Conservation (phyloP, 2,888 invertebrate genomes). For the Ophion costatus region DNA sequence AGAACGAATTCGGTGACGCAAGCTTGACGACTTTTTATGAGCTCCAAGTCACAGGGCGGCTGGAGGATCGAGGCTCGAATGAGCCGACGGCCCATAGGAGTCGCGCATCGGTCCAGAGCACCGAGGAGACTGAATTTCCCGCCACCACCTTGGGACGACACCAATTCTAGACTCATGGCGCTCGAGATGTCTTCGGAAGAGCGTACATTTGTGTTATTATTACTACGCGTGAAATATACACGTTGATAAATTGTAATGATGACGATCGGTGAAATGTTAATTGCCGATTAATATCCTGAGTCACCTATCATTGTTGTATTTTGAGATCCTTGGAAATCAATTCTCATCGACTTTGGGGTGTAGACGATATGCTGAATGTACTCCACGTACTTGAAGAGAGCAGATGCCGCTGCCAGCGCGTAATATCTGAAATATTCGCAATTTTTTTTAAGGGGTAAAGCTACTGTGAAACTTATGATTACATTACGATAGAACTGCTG, state of each 20-base stretch:
- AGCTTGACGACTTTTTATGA: conserved; percentile 89
- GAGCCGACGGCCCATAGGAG: conserved; percentile 90
- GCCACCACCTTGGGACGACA: conserved; percentile 85
- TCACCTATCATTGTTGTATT: conserved; percentile 93
- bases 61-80: conserved; percentile 92
- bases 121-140: conserved; percentile 87
- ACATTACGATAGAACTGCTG: too few species aligned
- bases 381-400: conserved; percentile 93
- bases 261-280: neutral
- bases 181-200: conserved; percentile 91
- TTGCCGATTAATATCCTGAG: neutral
- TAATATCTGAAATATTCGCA: conserved; percentile 88
- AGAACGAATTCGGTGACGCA: conserved; percentile 91
- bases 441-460: neutral
- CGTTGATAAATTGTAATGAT: neutral
- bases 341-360: conserved; percentile 90
- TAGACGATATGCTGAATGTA: conserved; percentile 90
- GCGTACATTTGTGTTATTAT: neutral
- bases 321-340: conserved; percentile 93
- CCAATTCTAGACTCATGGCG: conserved; percentile 90
- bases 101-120: conserved; percentile 88
- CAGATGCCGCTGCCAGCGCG: conserved; percentile 93
- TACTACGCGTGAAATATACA: neutral
- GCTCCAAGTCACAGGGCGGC: conserved; percentile 88
- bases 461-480: too few species aligned